A percentile compares a stretch with the other conserved stretches of the same genome.
These are phyloP conservation scores for Deroplatys truncata DNA, from an alignment of 2,888 invertebrate genomes.

Conservation along the genomic window DNA sequence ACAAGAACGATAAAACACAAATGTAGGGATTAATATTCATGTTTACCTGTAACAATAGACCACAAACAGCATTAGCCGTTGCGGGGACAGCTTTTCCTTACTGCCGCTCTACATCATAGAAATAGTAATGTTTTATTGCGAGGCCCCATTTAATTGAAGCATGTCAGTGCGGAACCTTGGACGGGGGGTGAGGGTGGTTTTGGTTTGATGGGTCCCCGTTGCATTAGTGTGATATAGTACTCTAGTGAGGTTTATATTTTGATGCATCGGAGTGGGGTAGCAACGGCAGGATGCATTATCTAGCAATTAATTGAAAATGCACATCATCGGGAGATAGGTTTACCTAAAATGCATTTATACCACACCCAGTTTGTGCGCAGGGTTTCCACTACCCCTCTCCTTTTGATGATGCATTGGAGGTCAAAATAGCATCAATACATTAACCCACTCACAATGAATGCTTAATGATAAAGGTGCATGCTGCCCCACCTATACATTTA, in stretches of 20 bases:
- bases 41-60: neutral
- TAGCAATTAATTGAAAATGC: constrained; percentile 30
- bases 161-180: neutral
- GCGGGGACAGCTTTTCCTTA: neutral
- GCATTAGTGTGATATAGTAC: constrained; percentile 16
- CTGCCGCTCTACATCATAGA: neutral
- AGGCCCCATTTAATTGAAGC: constrained; percentile 13
- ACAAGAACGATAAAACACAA: neutral
- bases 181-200: neutral
- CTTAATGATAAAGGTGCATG: constrained; percentile 20
- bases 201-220: constrained; percentile 19
- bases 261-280: constrained; percentile 21
- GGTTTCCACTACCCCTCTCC: constrained; percentile 2
- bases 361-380: constrained; percentile 5
- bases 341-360: constrained; percentile 23
- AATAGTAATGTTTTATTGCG: constrained; percentile 12
- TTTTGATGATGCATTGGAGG: constrained; percentile 17
- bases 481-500: constrained; percentile 13
- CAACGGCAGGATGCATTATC: constrained; percentile 25
- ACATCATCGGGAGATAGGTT: constrained; percentile 21
- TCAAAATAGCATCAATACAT: constrained; percentile 24
- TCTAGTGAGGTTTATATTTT: constrained; percentile 24
- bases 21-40: neutral
- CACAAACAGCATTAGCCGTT: neutral
- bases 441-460: constrained; percentile 22